Base-by-base conservation (phyloP, 2,113 vertebrate genomes). In the Chionomys nivalis region DNA sequence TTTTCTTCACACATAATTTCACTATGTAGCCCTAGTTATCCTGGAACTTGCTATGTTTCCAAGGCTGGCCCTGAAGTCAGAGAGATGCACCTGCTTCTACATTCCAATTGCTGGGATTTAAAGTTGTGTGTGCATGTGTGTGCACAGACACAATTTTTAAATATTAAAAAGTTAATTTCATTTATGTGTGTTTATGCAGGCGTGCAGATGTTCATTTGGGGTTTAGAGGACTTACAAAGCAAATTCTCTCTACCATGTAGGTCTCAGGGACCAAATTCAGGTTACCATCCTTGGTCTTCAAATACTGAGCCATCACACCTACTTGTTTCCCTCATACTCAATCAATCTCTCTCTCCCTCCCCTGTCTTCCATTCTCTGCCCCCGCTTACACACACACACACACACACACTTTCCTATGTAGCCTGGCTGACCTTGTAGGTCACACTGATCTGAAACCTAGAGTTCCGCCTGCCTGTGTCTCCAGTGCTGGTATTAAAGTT, bases 341-440 rank as follows among this genome's bases (percentile, higher is more conserved):
- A 1, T 12, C 21, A 21, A 1, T n/a, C n/a, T 39, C 63, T 65
- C 63, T 26, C 63, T 65, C 63, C 8, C 63, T 39, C n/a, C n/a
- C 70, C 66, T 68, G 36, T 26, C 1, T 26, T 39, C 79, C 28
- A 7, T 72, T 7, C 68, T 17, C 17, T n/a, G 68, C 1, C 16
- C 68, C 16, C 1, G 0, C 65, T 28, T 1, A 0, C 17, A 21
- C 28, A 33, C 28, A 52, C 76, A 0, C 19, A 36, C 31, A 36
- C 47, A 52, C 76, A 33, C 17, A 10, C 73, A 23, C 1, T 73
- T 28, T 73, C 23, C 72, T 73, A 9, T 11, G 72, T 39, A 73
- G 19, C 21, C 4, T 42, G 68, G 33, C 68, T 70, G 16, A 14
- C 14, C 68, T 33, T 70, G 33, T 17, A 75, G 39, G 24, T 75